These are phyloP conservation scores for Mohoua ochrocephala DNA, from an alignment of 2,113 vertebrate genomes.

Conservation along the genomic window DNA sequence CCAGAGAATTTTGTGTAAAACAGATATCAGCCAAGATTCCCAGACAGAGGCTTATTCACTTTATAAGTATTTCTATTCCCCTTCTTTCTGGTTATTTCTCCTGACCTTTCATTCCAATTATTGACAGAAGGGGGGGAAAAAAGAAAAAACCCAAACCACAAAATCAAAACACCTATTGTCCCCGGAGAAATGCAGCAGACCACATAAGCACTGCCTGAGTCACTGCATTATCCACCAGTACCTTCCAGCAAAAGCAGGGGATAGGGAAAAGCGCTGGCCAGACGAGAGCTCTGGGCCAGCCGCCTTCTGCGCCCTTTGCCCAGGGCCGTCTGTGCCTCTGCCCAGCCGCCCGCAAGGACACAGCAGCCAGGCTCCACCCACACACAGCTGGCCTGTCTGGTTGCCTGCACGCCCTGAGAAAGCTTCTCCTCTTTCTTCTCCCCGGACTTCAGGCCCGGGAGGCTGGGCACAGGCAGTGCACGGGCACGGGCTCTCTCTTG, in stretches of 20 bases:
- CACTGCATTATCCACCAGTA: neutral
- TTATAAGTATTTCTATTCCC: neutral
- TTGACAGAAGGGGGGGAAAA: fast-evolving
- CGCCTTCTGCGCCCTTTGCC: neutral
- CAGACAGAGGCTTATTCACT: neutral
- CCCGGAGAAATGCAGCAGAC: neutral
- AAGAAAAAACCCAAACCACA: neutral
- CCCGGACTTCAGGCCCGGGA: neutral
- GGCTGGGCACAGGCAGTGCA: neutral
- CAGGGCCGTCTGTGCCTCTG: conserved; percentile 10
- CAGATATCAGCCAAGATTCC: neutral
- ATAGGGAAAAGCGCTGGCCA: neutral
- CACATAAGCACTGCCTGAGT: neutral
- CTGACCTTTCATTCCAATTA: neutral
- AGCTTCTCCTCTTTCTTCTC: neutral
- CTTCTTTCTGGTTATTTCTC: neutral
- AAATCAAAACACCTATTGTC: neutral
- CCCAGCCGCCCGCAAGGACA: neutral
- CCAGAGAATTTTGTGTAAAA: neutral
- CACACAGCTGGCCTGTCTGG: neutral
- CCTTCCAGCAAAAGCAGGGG: neutral
- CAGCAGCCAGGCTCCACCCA: neutral
- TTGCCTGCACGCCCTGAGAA: neutral
- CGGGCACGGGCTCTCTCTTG: neutral
- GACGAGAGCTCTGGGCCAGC: neutral